phyloP scores from a whole-genome alignment of 2,113 vertebrate genomes.

The Sminthopsis crassicaudata region DNA sequence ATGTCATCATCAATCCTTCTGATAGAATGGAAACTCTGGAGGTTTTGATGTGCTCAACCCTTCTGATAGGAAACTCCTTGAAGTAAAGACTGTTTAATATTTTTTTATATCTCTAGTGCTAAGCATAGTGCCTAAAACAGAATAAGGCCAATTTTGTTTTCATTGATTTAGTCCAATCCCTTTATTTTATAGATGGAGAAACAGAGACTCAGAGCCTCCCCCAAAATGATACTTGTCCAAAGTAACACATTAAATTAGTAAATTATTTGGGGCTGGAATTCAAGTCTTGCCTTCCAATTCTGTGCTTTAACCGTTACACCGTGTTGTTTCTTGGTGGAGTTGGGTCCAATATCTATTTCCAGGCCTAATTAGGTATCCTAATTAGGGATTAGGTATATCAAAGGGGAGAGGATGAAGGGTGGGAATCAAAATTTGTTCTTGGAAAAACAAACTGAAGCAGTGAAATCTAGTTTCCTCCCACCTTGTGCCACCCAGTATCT shows the following conservation, averaged over 20 bases:
- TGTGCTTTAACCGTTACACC: not conserved
- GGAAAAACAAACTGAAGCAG: not conserved
- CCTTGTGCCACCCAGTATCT: not conserved
- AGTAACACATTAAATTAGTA: not conserved
- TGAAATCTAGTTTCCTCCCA: not conserved
- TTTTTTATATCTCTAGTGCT: not conserved
- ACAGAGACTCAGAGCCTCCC: not conserved
- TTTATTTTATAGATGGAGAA: not conserved
- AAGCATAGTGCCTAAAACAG: not conserved
- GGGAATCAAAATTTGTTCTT: not conserved
- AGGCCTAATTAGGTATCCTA: too few relatives aligned
- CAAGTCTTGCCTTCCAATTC: not conserved
- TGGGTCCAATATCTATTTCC: not conserved
- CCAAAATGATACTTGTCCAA: not conserved
- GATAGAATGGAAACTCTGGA: not conserved
- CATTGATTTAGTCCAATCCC: not conserved
- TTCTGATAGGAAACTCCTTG: not conserved
- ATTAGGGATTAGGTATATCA: not conserved
- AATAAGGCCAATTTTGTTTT: not conserved
- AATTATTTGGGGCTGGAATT: not conserved
- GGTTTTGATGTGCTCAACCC: not conserved
- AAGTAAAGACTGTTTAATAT: not conserved
- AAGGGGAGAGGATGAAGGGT: not conserved
- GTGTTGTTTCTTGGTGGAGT: not conserved
- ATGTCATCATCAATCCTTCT: not conserved